Base-by-base conservation (phyloP, 2,888 invertebrate genomes). In the Sialis fuliginosa region DNA sequence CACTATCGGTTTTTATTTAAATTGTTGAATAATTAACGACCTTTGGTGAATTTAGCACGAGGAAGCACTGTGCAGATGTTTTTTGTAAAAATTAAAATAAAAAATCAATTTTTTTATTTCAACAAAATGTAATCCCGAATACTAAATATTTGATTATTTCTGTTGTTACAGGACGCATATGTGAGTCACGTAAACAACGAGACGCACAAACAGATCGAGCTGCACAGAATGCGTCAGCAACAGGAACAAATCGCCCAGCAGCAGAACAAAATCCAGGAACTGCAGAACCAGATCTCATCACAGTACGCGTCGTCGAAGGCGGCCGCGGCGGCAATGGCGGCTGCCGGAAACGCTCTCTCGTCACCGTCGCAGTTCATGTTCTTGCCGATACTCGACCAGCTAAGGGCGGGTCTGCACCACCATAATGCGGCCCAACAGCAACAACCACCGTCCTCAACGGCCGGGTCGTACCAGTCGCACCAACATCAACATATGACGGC, bases 371-470 rank as follows among this genome's bases (percentile, higher is more conserved):
- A 77, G 3, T 69, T 82, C 49, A 74, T 77, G 60, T 75, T 82
- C 55, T 67, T 82, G 50, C 82, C 83, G n/a, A 71, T 82, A 53
- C 64, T 83, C 56, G 83, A 79, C 55, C 79, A 79, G 56, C 68
- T 79, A 62, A 39, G 22, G 58, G 63, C 33, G 59, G 60, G 53
- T 43, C 37, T 37, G 42, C 46, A 37, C 32, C 60, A 59, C 30
- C 56, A 54, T 48, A 57, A 59, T 42, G 52, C 58, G 22, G 22
- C 22, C 2, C 22, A 22, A 22, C 22, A 22, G 22, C 22, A 22
- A 22, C 22, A 22, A 22, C 22, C 22, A 22, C 22, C 22, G 22
- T 22, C 22, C 2, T 22, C 22, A 4, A 22, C 22, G 22, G 22
- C 22, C 2, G 22, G 22, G 22, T 22, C 22, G 22, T 12, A 12